Evolutionary conservation across 2,888 invertebrate species (phyloP).

Genomic region (Serrognathus titanus): DNA sequence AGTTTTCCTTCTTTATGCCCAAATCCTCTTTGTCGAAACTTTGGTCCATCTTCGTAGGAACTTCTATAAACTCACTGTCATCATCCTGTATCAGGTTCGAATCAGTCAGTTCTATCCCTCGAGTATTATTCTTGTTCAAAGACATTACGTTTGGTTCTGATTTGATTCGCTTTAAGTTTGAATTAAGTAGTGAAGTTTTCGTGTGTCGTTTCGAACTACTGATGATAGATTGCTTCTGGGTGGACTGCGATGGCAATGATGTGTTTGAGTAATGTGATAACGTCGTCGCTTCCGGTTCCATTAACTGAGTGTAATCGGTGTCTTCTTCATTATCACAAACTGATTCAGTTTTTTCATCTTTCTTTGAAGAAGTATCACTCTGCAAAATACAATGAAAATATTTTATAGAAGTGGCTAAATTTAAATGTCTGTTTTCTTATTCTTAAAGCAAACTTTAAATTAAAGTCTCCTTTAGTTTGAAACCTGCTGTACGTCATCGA

Average conservation of each 20-base stretch:
- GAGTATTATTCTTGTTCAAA: neutral
- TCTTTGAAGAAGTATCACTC: slow-evolving; percentile 43
- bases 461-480: too few relatives aligned
- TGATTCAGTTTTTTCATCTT: slow-evolving; percentile 41
- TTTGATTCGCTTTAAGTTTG: slow-evolving; percentile 18
- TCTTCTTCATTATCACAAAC: slow-evolving; percentile 39
- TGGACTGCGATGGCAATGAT: slow-evolving; percentile 16
- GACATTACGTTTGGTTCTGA: slow-evolving; percentile 13
- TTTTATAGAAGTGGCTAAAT: neutral
- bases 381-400: slow-evolving; percentile 26
- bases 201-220: slow-evolving; percentile 18
- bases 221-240: slow-evolving; percentile 11
- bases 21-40: slow-evolving; percentile 29
- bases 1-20: slow-evolving; percentile 20
- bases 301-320: slow-evolving; percentile 38
- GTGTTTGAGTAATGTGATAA: slow-evolving; percentile 20
- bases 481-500: too few relatives aligned
- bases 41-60: slow-evolving; percentile 23
- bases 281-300: slow-evolving; percentile 35
- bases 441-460: too few relatives aligned
- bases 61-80: slow-evolving; percentile 24
- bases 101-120: neutral
- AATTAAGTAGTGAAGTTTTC: slow-evolving; percentile 15
- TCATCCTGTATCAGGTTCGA: slow-evolving; percentile 24
- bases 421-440: too few relatives aligned